Evolutionary conservation across 2,797 vertebrate species (phyloP), one percentile per base, ranked within the genome.

Genomic region (Eulemur rubriventer): DNA sequence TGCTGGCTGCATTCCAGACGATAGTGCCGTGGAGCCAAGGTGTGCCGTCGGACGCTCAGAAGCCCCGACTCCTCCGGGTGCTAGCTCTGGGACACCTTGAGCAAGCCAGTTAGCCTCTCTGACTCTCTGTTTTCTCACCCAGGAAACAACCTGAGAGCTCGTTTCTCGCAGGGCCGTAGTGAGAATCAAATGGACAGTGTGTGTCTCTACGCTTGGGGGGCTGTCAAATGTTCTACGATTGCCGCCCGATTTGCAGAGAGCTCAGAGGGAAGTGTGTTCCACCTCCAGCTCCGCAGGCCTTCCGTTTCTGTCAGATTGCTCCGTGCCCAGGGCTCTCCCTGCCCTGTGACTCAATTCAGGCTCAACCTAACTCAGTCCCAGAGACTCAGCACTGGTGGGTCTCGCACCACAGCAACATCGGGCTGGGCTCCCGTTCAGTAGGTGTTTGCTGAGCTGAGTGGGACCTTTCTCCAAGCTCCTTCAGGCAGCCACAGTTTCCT

Each of bases 21-120:
- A 35, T 6, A 14, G 43, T 0, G 7, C 7, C 61, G 0, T 5
- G 11, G 63, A 10, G 33, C 26, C 78, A 28, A 1, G 0, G 28
- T 69, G 48, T n/a, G 24, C 65, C 18, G 6, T 2, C 33, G 28
- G 57, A 26, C 13, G 7, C 63, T 61, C 50, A n/a, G 69, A 43
- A 86, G 55, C 52, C 22, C 76, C 4, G 0, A 2, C 33, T 46
- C 52, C 28, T 28, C 65, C 83, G 35, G 41, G 7, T 57, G 26
- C 35, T 18, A 38, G 20, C 17, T 79, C 57, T 52, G n/a, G 75
- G 48, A 38, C 38, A 24, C 72, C 48, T 38, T 12, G 18, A 18
- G 46, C 2, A 18, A 96, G 69, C 9, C 65, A 4, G 11, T 84
- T 38, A 20, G n/a, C 70, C 43, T 79, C 82, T 63, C n/a, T 28